phyloP scores from a whole-genome alignment of 2,888 invertebrate species.

The Chymomyza amoena region DNA sequence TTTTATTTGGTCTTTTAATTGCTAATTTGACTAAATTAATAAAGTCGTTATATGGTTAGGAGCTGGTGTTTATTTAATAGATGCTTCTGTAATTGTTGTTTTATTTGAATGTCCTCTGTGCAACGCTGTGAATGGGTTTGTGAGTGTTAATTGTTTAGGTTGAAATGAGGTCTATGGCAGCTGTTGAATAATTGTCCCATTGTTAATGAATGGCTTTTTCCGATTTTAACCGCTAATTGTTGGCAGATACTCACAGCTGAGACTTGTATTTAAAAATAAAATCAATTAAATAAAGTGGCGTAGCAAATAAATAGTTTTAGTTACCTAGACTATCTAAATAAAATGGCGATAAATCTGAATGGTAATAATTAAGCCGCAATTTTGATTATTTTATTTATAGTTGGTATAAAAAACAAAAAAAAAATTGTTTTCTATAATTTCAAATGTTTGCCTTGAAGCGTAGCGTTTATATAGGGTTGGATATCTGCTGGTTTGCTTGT shows the following conservation, averaged over 20 bases:
- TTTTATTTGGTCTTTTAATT: not conserved
- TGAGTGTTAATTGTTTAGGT: conserved; percentile 2
- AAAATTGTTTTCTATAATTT: too few relatives aligned
- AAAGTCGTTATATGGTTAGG: not conserved
- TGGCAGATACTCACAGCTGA: not conserved
- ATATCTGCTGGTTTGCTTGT: too few relatives aligned
- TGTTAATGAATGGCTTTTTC: not conserved
- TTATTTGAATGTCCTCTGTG: not conserved
- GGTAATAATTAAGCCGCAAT: too few relatives aligned
- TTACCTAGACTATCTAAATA: too few relatives aligned
- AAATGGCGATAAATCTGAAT: too few relatives aligned
- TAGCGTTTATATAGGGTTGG: too few relatives aligned
- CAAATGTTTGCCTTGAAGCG: too few relatives aligned
- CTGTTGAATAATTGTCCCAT: not conserved
- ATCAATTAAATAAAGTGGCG: not conserved
- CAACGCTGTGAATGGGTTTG: not conserved
- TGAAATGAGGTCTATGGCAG: not conserved
- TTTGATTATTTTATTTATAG: too few relatives aligned
- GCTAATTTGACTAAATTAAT: conserved; percentile 6
- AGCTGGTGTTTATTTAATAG: not conserved
- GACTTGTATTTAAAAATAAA: not conserved
- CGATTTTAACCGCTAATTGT: not conserved
- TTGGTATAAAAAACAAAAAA: too few relatives aligned
- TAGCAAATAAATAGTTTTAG: too few relatives aligned
- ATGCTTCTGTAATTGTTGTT: not conserved